Percentiles rank a stretch among this genome's conserved stretches.
phyloP scores from a whole-genome alignment of 2,113 vertebrate species.

The Felis catus region F.catus_Fca126_mat1.0 CM031415.1:95175501-95176000 shows the following conservation, averaged over 20 bases:
- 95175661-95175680: not conserved
- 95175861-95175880: fast-evolving
- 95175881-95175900: not conserved
- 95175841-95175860: not conserved
- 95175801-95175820: not conserved
- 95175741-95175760: not conserved
- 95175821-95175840: not conserved
- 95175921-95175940: not conserved
- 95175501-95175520: not conserved
- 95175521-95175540: not conserved
- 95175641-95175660: not conserved
- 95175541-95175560: not conserved
- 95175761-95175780: not conserved
- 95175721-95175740: not conserved
- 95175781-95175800: not conserved
- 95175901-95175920: not conserved
- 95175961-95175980: not conserved
- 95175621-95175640: not conserved
- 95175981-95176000: not conserved
- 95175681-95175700: not conserved
- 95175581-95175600: not conserved
- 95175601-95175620: not conserved
- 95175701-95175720: not conserved
- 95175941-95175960: not conserved
- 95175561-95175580: not conserved